These are phyloP conservation scores for Amphilophus citrinellus DNA, from an alignment of 2,113 vertebrate genomes.

Conservation along the genomic window DNA sequence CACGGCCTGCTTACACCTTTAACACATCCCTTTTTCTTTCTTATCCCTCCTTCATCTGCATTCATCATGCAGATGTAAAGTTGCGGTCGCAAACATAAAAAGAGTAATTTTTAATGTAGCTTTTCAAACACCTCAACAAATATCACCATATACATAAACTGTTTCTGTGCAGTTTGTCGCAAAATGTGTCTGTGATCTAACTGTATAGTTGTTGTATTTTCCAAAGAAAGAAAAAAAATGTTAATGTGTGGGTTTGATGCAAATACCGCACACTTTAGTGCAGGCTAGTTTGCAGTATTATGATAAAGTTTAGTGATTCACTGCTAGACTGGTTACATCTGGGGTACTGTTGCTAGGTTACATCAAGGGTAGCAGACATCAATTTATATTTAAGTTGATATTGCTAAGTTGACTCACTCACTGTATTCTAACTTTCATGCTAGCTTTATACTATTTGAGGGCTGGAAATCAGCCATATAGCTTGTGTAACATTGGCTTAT, in stretches of 20 bases:
- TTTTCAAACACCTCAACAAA: background rate
- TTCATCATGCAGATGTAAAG: background rate
- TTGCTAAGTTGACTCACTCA: background rate
- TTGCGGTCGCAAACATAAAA: too few species aligned
- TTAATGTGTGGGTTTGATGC: background rate
- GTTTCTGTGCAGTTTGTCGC: background rate
- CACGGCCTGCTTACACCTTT: background rate
- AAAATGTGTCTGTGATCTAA: background rate
- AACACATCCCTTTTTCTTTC: background rate
- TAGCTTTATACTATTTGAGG: background rate
- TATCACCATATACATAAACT: too few species aligned
- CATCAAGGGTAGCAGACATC: background rate
- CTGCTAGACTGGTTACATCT: background rate
- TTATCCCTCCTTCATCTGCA: background rate
- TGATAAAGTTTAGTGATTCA: background rate
- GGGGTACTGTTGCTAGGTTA: background rate
- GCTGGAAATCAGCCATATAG: background rate
- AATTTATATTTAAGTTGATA: background rate
- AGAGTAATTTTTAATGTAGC: background rate
- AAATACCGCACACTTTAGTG: background rate
- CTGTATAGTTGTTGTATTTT: background rate
- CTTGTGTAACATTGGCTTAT: conserved; percentile 4
- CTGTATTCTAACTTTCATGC: background rate
- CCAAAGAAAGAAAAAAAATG: background rate
- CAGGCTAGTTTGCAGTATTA: background rate